Evolutionary conservation across 2,888 invertebrate species (phyloP), one percentile per base, ranked within the genome.

Genomic region (Microctonus aethiopoides): DNA sequence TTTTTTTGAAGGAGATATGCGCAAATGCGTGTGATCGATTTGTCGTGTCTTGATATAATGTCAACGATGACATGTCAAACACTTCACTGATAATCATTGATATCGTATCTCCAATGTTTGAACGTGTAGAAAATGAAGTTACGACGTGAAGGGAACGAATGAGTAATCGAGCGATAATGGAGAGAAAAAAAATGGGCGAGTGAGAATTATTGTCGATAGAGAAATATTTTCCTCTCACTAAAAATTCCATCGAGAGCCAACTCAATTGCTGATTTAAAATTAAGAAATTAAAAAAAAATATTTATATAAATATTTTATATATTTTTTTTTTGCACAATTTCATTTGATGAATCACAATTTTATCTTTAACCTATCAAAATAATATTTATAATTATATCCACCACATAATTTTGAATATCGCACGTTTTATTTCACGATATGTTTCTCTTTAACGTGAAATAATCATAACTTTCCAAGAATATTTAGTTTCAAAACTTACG

Each of bases 11-110:
- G 26, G 34, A 20, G 63, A 57, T 69, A 64, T 63, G 68, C 68
- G 68, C 63, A 69, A 64, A 69, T 69, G 68, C 68, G 59, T 59
- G 59, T 69, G 57, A 68, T 68, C 63, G 68, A 68, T 68, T 68
- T 63, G 56, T 39, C 26, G 54, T 29, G 41, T 46, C 32, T 63
- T 29, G 24, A n/a, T n/a, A 57, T 63, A 56, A 68, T 29, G 56
- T 56, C 22, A 54, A 39, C 20, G 13, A 26, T 62, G 68, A 62
- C 56, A 68, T 51, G 63, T 62, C 32, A 29, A 62, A 62, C 10
- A 9, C 6, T 60, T 10, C 52, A 22, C 54, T 62, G 61, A 68
- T 39, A 68, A 62, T 41, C 41, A 62, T 67, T 67, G 67, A 67
- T 67, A 60, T 36, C 56, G 32, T 66, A 66, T 66, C 66, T n/a